Percentiles rank a stretch among this genome's conserved stretches.
These are phyloP conservation scores for Passer montanus DNA, from an alignment of 2,113 vertebrate species.

Conservation along the genomic window DNA sequence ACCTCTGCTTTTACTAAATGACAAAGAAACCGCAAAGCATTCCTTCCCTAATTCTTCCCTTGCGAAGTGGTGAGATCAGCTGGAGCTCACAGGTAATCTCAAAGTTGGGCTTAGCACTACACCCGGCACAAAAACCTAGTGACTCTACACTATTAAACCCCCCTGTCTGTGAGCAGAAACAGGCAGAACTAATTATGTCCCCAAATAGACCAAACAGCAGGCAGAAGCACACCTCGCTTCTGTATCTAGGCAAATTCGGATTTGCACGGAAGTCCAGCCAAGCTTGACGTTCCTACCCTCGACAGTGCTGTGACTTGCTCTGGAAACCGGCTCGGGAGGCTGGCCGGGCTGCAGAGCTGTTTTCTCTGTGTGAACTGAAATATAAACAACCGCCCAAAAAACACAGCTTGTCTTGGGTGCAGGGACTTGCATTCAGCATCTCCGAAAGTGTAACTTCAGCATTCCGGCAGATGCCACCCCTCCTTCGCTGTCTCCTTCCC, in stretches of 20 bases:
- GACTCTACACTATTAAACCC: not conserved
- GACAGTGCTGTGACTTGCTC: not conserved
- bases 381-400: slow-evolving; percentile 48
- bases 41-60: slow-evolving; percentile 71
- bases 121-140: not conserved
- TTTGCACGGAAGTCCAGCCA: slow-evolving; percentile 21
- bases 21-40: slow-evolving; percentile 80
- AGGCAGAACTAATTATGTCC: slow-evolving; percentile 39
- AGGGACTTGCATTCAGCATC: slow-evolving; percentile 2
- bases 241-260: not conserved
- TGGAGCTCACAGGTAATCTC: slow-evolving; percentile 72
- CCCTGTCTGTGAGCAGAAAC: slow-evolving; percentile 21
- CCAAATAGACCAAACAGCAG: slow-evolving; percentile 21
- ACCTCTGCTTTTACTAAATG: slow-evolving; percentile 73
- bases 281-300: slow-evolving; percentile 34
- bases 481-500: not conserved
- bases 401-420: not conserved
- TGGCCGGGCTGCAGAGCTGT: slow-evolving; percentile 32
- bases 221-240: slow-evolving; percentile 23
- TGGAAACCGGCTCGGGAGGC: not conserved
- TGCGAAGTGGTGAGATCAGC: slow-evolving; percentile 40
- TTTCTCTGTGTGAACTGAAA: slow-evolving; percentile 4
- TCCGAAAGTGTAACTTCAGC: not conserved
- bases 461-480: slow-evolving; percentile 27
- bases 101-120: slow-evolving; percentile 46